Base-by-base conservation (phyloP, 2,113 vertebrate species). In the Sylvietta virens region DNA sequence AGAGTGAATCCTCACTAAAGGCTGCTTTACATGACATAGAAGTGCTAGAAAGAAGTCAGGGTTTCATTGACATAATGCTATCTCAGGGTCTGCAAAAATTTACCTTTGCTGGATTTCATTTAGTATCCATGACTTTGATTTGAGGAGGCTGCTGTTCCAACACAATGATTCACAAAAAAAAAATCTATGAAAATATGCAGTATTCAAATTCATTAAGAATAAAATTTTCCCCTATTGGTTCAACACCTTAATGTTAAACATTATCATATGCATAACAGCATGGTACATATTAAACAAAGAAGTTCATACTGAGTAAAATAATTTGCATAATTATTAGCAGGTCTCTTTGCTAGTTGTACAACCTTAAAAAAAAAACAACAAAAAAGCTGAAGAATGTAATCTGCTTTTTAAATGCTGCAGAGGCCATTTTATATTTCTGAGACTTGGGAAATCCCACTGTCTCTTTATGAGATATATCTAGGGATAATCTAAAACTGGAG, bases 261-360 rank as follows among this genome's bases (percentile, higher is more conserved):
- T 94, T 94, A 76, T 92, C 30, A 71, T 86, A 80, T 56, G 79
- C 54, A 23, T 86, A 96, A 72, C 93, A 93, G 72, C 87, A 44
- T 82, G 92, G 35, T 65, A 90, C 66, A 67, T 94, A 94, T 97
- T 94, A 92, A 96, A 95, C 47, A 94, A 94, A 91, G 81, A 95
- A 82, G 58, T 94, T 94, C 85, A 73, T 86, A 92, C 50, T 53
- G 87, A 88, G 82, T 81, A 37, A 89, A 88, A 95, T 74, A 88
- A 94, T 93, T 71, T 95, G 44, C 85, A 33, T 92, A 85, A 94
- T 95, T 93, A 94, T 95, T 93, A 96, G 39, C 37, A 74, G 24
- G 42, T 92, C 87, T 89, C 62, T 91, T 95, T 96, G 78, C 72
- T 94, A 72, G 33, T 30, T 84, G 39, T 56, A 74, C 39, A 78